phyloP scores from a whole-genome alignment of 1,140 invertebrate species.

The Oscheius sp. region DNA sequence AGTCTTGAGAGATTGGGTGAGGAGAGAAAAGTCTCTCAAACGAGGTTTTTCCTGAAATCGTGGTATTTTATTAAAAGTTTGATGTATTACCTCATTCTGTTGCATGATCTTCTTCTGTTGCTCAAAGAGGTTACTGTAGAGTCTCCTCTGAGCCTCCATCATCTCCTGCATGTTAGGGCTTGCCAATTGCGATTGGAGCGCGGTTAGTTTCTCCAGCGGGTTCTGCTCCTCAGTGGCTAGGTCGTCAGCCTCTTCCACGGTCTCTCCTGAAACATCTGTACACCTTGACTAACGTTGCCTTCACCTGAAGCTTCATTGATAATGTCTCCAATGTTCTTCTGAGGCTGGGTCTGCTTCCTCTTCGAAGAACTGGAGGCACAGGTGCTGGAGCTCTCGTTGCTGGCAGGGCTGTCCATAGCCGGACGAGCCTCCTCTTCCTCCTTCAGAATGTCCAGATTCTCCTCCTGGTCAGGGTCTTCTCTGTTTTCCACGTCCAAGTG shows the following conservation, averaged over 20 bases:
- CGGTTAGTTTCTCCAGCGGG: neutral
- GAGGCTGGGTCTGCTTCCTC: slow-evolving; percentile 23
- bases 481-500: slow-evolving; percentile 1
- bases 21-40: neutral
- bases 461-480: slow-evolving; percentile 9
- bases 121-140: slow-evolving; percentile 7
- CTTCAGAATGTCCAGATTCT: neutral
- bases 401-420: neutral
- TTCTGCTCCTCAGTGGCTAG: neutral
- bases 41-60: neutral
- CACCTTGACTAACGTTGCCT: neutral
- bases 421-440: slow-evolving; percentile 12
- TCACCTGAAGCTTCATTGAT: neutral
- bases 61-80: neutral
- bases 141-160: slow-evolving; percentile 9
- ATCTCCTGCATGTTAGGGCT: slow-evolving; percentile 5
- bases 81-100: neutral
- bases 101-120: slow-evolving; percentile 15
- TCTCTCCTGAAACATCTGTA: neutral
- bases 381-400: neutral
- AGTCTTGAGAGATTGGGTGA: slow-evolving; percentile 19
- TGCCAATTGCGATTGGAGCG: neutral
- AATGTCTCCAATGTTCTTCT: slow-evolving; percentile 28
- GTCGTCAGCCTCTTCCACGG: neutral
- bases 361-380: slow-evolving; percentile 10